phyloP scores from a whole-genome alignment of 2,113 vertebrate genomes.

The Cryptoleucopteryx plumbea region DNA sequence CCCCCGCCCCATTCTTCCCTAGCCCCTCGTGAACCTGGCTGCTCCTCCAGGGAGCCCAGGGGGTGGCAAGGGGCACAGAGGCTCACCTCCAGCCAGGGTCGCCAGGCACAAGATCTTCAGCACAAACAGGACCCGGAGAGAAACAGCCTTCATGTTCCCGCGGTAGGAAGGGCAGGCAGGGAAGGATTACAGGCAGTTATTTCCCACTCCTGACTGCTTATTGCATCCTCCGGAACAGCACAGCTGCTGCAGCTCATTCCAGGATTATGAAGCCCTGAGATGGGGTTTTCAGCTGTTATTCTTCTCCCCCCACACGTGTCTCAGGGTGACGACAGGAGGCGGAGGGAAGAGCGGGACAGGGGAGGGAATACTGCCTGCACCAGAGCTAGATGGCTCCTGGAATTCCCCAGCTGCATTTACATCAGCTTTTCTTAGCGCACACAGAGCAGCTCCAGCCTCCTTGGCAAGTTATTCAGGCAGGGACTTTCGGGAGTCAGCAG shows the following conservation, averaged over 20 bases:
- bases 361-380: neutral
- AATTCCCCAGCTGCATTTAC: neutral
- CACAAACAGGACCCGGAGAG: neutral
- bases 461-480: neutral
- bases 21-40: rapidly evolving
- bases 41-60: neutral
- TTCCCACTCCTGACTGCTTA: neutral
- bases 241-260: neutral
- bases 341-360: neutral
- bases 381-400: neutral
- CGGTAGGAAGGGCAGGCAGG: neutral
- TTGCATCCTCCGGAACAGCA: neutral
- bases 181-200: neutral
- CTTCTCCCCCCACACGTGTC: neutral
- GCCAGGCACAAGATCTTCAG: neutral
- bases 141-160: neutral
- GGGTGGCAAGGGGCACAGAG: neutral
- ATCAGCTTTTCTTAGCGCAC: neutral
- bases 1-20: rapidly evolving
- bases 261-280: neutral
- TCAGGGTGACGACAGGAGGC: neutral
- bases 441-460: neutral
- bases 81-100: conserved; percentile 5
- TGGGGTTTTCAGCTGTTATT: neutral
- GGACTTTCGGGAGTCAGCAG: neutral